A percentile compares a stretch with the other conserved stretches of the same genome.
phyloP scores from a whole-genome alignment of 1,140 invertebrate species.

The Diorhabda carinulata region DNA sequence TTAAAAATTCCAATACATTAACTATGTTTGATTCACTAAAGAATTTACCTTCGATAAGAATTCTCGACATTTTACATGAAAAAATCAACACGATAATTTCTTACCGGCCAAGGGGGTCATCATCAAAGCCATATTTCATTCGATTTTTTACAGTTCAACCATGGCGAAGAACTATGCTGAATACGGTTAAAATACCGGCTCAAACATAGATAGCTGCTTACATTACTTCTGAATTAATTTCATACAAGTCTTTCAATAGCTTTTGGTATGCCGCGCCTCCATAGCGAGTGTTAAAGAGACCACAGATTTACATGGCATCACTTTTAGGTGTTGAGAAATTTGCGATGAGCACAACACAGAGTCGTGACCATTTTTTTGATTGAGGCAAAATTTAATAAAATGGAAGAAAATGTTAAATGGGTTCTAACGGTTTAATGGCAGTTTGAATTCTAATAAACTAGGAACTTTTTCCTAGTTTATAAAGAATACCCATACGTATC shows the following conservation, averaged over 20 bases:
- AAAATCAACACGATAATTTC: neutral
- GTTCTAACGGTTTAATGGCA: too few relatives aligned
- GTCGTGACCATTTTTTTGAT: too few relatives aligned
- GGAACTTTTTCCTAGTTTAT: too few relatives aligned
- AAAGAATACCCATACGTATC: too few relatives aligned
- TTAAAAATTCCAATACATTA: neutral
- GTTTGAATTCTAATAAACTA: too few relatives aligned
- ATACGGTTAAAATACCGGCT: conserved; percentile 11
- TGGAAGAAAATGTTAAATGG: too few relatives aligned
- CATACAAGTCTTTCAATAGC: conserved; percentile 20
- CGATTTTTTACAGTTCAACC: conserved; percentile 7
- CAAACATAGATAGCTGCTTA: conserved; percentile 15
- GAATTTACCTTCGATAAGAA: neutral
- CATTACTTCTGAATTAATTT: conserved; percentile 23
- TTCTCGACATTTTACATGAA: neutral
- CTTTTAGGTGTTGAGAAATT: too few relatives aligned
- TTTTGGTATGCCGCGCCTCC: conserved; percentile 7
- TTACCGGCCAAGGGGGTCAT: conserved; percentile 1
- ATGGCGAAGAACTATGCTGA: conserved; percentile 6
- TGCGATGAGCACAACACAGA: too few relatives aligned
- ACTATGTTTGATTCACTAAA: neutral
- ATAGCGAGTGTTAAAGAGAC: neutral
- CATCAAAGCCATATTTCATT: neutral
- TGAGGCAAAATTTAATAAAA: too few relatives aligned
- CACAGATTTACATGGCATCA: too few relatives aligned